Conservation (phyloP, 2,113 vertebrate genomes). For the Corythaixoides concolor region DNA sequence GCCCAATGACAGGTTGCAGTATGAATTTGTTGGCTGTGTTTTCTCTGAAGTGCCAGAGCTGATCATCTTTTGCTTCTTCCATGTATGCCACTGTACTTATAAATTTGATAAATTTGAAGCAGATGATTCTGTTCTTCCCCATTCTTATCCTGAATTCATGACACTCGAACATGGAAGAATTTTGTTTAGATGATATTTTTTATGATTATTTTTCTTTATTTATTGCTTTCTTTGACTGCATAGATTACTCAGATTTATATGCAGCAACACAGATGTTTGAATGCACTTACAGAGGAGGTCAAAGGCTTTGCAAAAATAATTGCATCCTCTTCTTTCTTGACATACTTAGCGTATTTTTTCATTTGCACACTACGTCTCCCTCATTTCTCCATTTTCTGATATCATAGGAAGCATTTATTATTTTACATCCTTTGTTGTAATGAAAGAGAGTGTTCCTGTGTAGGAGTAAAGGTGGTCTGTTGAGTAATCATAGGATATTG, state of each 20-base stretch:
- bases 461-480: background rate
- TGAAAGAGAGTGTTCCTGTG: background rate
- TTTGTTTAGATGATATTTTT: background rate
- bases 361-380: background rate
- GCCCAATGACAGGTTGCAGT: fast-evolving
- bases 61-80: background rate
- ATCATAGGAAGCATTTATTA: background rate
- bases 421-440: background rate
- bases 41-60: background rate
- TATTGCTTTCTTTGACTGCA: background rate
- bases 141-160: background rate
- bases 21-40: background rate
- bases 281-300: fast-evolving
- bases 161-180: background rate
- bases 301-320: background rate
- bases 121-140: background rate
- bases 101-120: background rate
- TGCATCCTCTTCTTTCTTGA: background rate
- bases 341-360: background rate
- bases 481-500: background rate
- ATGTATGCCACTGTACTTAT: background rate
- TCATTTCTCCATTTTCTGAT: background rate
- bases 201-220: background rate
- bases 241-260: background rate
- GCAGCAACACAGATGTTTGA: background rate